A percentile compares a stretch with the other conserved stretches of the same genome.
Conservation (phyloP, 2,888 invertebrate genomes). For the Leptogaster cylindrica region DNA sequence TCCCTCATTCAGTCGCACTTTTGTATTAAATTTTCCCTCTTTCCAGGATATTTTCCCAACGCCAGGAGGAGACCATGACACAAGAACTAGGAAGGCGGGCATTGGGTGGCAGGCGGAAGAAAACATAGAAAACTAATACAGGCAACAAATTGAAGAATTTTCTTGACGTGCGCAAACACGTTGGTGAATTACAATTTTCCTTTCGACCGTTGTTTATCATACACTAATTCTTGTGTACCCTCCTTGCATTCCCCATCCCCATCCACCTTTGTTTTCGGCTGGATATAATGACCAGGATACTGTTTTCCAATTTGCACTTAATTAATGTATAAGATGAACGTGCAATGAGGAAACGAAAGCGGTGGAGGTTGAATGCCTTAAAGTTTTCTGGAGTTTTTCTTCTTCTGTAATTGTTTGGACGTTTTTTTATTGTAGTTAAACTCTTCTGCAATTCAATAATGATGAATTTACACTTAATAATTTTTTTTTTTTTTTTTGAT, state of each 20-base stretch:
- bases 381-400: too few species aligned
- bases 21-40: constrained; percentile 24
- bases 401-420: too few species aligned
- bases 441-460: too few species aligned
- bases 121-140: constrained; percentile 34
- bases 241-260: constrained; percentile 4
- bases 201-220: constrained; percentile 31
- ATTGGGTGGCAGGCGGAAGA: neutral
- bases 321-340: constrained; percentile 9
- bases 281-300: constrained; percentile 41
- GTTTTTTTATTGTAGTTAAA: too few species aligned
- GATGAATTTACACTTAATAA: too few species aligned
- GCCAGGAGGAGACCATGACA: neutral
- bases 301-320: constrained; percentile 39
- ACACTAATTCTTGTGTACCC: constrained; percentile 16
- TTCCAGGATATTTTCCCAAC: neutral
- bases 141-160: constrained; percentile 31
- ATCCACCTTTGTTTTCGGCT: constrained; percentile 19
- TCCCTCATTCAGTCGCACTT: constrained; percentile 22
- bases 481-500: too few species aligned
- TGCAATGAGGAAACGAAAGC: neutral
- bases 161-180: constrained; percentile 42
- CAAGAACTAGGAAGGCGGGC: neutral
- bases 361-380: neutral
- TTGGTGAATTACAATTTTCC: constrained; percentile 39